Percentiles rank a stretch among this genome's conserved stretches.
These are phyloP conservation scores for Paramormyrops kingsleyae DNA, from an alignment of 2,113 vertebrate genomes.

Conservation along the genomic window DNA sequence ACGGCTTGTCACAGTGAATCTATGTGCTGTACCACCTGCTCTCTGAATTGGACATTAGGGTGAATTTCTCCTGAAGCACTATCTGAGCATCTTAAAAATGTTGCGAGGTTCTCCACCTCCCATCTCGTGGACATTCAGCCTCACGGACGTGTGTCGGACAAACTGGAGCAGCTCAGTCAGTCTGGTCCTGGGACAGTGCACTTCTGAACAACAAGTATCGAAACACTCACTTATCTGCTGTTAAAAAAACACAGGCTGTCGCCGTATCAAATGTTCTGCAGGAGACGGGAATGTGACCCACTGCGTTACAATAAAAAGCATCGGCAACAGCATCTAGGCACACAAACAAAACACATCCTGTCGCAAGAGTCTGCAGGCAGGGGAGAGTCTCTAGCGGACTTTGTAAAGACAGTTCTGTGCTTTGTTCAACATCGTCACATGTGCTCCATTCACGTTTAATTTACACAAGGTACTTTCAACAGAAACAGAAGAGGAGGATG, in stretches of 20 bases:
- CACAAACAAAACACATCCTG: slow-evolving; percentile 61
- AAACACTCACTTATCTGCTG: background rate
- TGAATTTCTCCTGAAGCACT: background rate
- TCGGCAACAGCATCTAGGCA: slow-evolving; percentile 42
- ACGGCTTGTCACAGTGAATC: background rate
- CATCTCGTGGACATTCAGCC: background rate
- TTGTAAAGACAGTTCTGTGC: no score
- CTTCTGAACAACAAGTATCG: background rate
- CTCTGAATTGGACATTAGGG: background rate
- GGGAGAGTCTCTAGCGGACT: slow-evolving; percentile 35
- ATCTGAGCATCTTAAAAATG: background rate
- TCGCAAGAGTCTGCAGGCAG: slow-evolving; percentile 44
- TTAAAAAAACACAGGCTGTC: background rate
- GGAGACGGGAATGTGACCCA: slow-evolving; percentile 30
- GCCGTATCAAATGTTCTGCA: background rate
- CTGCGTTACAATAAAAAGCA: slow-evolving; percentile 26
- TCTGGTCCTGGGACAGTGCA: background rate
- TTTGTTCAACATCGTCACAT: background rate
- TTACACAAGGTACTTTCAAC: background rate
- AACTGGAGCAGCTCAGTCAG: background rate
- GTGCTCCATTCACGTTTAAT: background rate
- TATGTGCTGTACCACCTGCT: background rate
- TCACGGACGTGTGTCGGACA: background rate
- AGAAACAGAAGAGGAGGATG: background rate
- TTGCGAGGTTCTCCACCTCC: background rate